Percentiles rank a stretch among this genome's conserved stretches.
Evolutionary conservation across 2,113 vertebrate species (phyloP).

Genomic region (Propithecus coquereli): DNA sequence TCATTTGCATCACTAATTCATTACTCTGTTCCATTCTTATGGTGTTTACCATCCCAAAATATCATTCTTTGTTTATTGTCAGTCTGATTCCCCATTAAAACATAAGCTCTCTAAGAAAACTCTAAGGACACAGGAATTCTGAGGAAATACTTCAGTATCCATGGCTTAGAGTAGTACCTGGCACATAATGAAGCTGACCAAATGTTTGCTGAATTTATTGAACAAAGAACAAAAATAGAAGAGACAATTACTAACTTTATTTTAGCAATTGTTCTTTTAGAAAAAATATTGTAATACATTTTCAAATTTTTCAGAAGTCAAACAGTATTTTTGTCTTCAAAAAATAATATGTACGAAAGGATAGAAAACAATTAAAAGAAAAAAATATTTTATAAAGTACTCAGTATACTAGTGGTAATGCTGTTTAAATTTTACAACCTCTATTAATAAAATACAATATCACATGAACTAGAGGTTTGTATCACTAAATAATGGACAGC

Average conservation of each 20-base stretch:
- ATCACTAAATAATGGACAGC: neutral
- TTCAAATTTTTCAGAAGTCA: neutral
- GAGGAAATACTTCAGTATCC: neutral
- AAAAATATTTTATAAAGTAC: neutral
- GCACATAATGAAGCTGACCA: neutral
- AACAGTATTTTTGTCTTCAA: neutral
- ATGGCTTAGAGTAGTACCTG: neutral
- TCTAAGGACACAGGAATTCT: neutral
- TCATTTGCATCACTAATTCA: neutral
- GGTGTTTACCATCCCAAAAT: neutral
- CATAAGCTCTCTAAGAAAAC: neutral
- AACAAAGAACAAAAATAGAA: conserved; percentile 13
- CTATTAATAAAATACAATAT: neutral
- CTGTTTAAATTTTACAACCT: neutral
- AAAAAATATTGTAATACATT: neutral
- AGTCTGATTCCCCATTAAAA: neutral
- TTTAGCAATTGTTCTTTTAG: neutral
- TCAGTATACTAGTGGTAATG: neutral
- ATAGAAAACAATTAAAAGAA: neutral
- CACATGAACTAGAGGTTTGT: neutral
- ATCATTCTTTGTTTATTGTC: neutral
- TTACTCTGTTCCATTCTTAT: neutral
- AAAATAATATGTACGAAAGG: neutral
- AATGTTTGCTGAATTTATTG: neutral
- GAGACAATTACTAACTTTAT: neutral